Evolutionary conservation across 2,797 vertebrate genomes (phyloP), one percentile per base, ranked within the genome.

Genomic region (Phylloscopus collybita): DNA sequence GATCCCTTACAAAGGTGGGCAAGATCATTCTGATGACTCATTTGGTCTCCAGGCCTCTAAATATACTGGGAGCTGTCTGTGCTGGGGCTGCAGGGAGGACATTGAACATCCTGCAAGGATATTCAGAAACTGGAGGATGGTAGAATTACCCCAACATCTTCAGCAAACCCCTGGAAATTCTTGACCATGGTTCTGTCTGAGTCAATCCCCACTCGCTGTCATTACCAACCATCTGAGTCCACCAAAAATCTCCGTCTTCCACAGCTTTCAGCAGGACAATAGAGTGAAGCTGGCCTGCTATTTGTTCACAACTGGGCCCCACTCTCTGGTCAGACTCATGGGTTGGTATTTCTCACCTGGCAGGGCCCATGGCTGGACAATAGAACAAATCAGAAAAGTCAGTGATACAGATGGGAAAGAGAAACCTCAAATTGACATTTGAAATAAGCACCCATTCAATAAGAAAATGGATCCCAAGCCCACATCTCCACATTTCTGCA

Each of bases 271-370:
- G 18, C 18, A 61, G 18, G 27, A 9, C 38, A 61, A 5, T 20
- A 29, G 13, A 40, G 26, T 29, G 26, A 40, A 61, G 36, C 36
- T 40, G 36, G 12, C 26, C 26, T 29, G 36, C 20, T 61, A 20
- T 40, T 40, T 29, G 26, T 29, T 61, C 36, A 61, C 36, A 40
- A 29, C 27, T 57, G 8, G 15, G 10, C 23, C 21, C 5, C 40
- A 10, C 64, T 53, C 44, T 36, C 42, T 44, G 25, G 4, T 3
- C 22, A 32, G 44, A 27, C 22, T 5, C 7, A 12, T 4, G 40
- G 1, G 1, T 6, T 85, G 50, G 30, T 65, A 4, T 53, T 79
- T 32, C 2, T 0, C 5, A 11, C 5, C 12, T 21, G 5, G 57
- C 27, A 61, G 16, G 7, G 20, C 16, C 25, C 8, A 6, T 17